Evolutionary conservation across 2,888 invertebrate genomes (phyloP), one percentile per base, ranked within the genome.

Genomic region (Drosophila emarginata): DNA sequence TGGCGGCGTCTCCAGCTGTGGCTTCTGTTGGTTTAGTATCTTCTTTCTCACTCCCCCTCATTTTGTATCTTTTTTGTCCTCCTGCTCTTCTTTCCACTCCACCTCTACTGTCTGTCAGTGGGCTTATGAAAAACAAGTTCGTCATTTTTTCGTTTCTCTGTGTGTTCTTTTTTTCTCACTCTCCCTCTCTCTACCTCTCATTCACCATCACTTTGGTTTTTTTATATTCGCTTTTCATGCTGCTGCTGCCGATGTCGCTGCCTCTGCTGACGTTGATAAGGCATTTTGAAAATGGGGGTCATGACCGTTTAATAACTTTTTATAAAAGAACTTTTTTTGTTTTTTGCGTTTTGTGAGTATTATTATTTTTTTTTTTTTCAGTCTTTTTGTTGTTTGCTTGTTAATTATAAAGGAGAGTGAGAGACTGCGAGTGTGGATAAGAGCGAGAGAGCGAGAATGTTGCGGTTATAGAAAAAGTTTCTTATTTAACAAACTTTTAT

Each of bases 251-350:
- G n/a, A 21, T 51, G 60, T 28, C 26, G 5, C 54, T 67, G 69
- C 61, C 71, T 80, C 76, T 72, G 62, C 82, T 79, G 78, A 67
- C 67, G 72, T 77, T 82, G 79, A 89, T 88, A 87, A 82, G 45
- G 80, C 76, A 79, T 83, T 85, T 85, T 79, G 72, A 66, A 82
- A 87, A 85, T 88, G 82, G 88, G 82, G 88, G 86, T 89, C 88
- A 88, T 88, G 89, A 87, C 86, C 89, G 86, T 87, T 88, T 89
- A 89, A 89, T 84, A 86, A 87, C 84, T 80, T 80, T 86, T 78
- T 85, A 76, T 79, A 66, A 72, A 45, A 78, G 71, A 76, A 63
- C 63, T 71, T 69, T 70, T 68, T 64, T 71, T 64, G n/a, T 15
- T 72, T 63, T 59, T 56, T n/a, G 32, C 32, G 26, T 65, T 39